These are phyloP conservation scores for Halcyon smyrnensis DNA, from an alignment of 2,797 vertebrate genomes.

Conservation along the genomic window DNA sequence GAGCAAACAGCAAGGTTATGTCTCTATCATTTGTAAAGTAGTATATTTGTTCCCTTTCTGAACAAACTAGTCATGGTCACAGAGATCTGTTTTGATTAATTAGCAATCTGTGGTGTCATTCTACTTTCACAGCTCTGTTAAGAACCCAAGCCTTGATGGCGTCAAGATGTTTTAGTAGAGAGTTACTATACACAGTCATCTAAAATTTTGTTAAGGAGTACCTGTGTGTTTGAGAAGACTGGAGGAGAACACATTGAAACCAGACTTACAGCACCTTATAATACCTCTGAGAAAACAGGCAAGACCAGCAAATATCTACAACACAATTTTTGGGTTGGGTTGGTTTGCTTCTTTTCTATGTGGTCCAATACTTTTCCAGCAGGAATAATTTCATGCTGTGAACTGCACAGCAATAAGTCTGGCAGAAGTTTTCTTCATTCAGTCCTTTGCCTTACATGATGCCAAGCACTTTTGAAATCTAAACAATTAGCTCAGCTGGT, in stretches of 20 bases:
- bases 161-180: constrained; percentile 15
- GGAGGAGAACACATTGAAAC: neutral
- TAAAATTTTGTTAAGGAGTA: neutral
- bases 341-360: neutral
- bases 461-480: neutral
- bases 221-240: neutral
- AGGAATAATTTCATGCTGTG: neutral
- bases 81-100: neutral
- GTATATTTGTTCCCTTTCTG: neutral
- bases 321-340: neutral
- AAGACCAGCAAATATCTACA: neutral
- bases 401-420: neutral
- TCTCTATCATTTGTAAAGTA: neutral
- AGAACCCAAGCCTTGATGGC: neutral
- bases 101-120: neutral
- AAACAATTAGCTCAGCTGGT: constrained; percentile 1
- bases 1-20: neutral
- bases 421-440: neutral
- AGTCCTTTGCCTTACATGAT: neutral
- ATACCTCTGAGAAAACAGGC: neutral
- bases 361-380: neutral
- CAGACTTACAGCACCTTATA: neutral
- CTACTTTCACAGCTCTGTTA: constrained; percentile 30
- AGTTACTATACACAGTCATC: neutral
- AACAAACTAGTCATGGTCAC: neutral